Base-by-base conservation (phyloP, 1,140 invertebrate genomes). In the Formica exsecta region DNA sequence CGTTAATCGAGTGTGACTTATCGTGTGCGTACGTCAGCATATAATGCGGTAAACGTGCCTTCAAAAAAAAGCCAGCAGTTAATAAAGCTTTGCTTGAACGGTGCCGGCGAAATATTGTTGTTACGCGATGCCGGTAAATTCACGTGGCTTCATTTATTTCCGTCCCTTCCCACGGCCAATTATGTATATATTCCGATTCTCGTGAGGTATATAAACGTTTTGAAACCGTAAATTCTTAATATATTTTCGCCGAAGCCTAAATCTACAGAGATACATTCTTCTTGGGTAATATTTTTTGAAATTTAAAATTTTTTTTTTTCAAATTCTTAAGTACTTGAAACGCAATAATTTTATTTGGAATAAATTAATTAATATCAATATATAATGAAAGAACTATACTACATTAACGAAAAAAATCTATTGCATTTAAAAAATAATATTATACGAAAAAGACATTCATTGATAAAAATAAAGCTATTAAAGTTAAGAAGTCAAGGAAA, bases 1-100 rank as follows among this genome's bases (percentile, higher is more conserved):
- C 85, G 88, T 89, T 89, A 86, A 89, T 89, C 87, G 73, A 79
- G 44, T 76, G 44, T 38, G 38, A 64, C 51, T 86, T 73, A 86
- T 84, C 85, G 41, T 59, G 57, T 11, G 57, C 41, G 16, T 57
- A 41, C 38, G 71, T 51, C 32, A 19, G 51, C 62, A 62, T 48
- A 80, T 51, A 4, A 36, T 62, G 38, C 7, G 59, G 73, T 51
- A 29, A 71, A 76, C 22, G 32, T 32, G 32, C 44, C 66, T 73
- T 61, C 54, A 16, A 48, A 81, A 76, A 85, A 25, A 32, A 29
- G 13, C 11, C 44, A 16, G 44, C 16, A 13, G 16, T 38, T 85
- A 85, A 65, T 85, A 32, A 77, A 65, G 62, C 29, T 32, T 19
- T 38, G n/a, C 65, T 57, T 41, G 51, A 51, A 57, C 74, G 29